Percentiles rank a stretch among this genome's conserved stretches.
Evolutionary conservation across 2,113 vertebrate species (phyloP).

Genomic region (Laticauda colubrina): DNA sequence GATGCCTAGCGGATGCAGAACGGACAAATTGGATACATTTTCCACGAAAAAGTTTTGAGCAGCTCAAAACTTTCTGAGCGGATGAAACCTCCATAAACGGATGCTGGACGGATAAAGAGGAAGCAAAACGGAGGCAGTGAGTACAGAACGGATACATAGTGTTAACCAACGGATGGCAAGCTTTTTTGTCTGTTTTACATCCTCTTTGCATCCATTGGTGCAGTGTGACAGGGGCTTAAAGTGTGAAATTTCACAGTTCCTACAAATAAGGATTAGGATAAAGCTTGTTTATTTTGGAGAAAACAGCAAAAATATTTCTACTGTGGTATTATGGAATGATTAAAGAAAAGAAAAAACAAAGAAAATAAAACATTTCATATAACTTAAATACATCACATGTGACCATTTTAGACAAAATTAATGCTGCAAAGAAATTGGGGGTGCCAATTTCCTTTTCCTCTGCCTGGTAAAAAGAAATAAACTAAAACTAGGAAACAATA

Average conservation of each 20-base stretch:
- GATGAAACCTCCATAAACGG: no score
- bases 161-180: no score
- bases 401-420: not conserved
- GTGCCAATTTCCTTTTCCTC: not conserved
- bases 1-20: no score
- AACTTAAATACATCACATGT: not conserved
- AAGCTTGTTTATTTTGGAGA: not conserved
- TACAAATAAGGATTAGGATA: not conserved
- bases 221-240: no score
- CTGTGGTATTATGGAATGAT: not conserved
- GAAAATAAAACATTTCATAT: not conserved
- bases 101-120: no score
- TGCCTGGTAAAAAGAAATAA: not conserved
- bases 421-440: not conserved
- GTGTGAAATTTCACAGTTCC: not conserved
- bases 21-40: no score
- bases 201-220: no score
- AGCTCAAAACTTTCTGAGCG: no score
- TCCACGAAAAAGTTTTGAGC: no score
- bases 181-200: no score
- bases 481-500: not conserved
- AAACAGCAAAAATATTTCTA: not conserved
- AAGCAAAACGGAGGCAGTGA: no score
- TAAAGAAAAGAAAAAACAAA: not conserved
- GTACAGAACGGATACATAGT: no score